Evolutionary conservation across 2,888 invertebrate genomes (phyloP), one percentile per base, ranked within the genome.

Genomic region (Coleophora flavipennella): DNA sequence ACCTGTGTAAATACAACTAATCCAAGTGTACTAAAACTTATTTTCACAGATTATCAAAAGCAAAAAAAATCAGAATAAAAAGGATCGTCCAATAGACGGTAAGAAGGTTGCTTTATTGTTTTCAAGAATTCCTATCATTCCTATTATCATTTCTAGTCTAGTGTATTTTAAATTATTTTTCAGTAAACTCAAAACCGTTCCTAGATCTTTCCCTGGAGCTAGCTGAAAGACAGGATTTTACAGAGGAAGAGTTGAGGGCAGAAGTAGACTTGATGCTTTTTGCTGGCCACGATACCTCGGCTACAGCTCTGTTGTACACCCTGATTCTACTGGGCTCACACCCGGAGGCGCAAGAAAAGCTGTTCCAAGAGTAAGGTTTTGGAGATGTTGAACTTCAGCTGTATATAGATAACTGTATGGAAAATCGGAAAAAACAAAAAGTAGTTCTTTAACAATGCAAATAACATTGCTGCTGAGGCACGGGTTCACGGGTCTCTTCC

Each of bases 251-350:
- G 43, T 47, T 86, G 2, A 55, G 69, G 43, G 75, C 84, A 40
- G 79, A 85, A 58, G 72, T 85, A 2, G 71, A 78, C 42, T 78
- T 81, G 0, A 75, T 86, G 53, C 69, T 85, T 48, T 64, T 79
- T 25, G 85, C 77, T 29, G 83, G 81, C 52, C 63, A 69, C 54
- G 57, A 70, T 39, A 70, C 71, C 7, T 59, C 68, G 13, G 55
- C 67, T 2, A 52, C 52, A 2, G 52, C 51, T 3, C 50, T 64
- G 20, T 51, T 56, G 35, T 70, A 56, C 48, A 43, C 57, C 2
- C 49, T 70, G 10, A 46, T 65, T 38, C 45, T 66, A 34, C 40
- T 76, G 4, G 73, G 68, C 1, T 55, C 56, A 1, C 48, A 69
- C 45, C 60, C 54, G 11, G 49, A 60, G 27, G 52, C 60, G 25